Percentiles rank a stretch among this genome's conserved stretches.
phyloP scores from a whole-genome alignment of 2,113 vertebrate genomes.

The Isurus oxyrinchus region DNA sequence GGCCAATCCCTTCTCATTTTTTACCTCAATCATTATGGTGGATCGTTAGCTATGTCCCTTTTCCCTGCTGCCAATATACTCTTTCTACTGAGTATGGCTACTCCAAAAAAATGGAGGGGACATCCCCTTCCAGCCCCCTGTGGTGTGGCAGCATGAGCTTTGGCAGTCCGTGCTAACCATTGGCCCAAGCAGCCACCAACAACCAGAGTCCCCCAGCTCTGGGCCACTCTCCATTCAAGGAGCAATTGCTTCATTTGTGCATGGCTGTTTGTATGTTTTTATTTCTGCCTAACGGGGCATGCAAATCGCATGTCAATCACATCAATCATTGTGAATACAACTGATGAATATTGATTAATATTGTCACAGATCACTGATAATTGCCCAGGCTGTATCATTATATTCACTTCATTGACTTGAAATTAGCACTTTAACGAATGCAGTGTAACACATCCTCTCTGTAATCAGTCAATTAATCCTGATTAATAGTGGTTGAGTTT shows the following conservation, averaged over 20 bases:
- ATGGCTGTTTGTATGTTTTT: not conserved
- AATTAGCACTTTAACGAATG: conserved; percentile 19
- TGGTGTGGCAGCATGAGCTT: not conserved
- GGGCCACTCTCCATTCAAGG: not conserved
- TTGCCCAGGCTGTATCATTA: not conserved
- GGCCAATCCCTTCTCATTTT: too few relatives aligned
- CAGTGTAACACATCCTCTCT: conserved; percentile 15
- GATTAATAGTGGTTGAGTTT: not conserved
- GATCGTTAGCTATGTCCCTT: too few relatives aligned
- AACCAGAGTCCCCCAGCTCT: not conserved
- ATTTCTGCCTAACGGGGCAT: not conserved
- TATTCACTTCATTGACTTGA: conserved; percentile 20
- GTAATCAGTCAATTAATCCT: conserved; percentile 19
- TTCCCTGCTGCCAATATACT: too few relatives aligned
- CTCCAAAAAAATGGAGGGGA: not conserved
- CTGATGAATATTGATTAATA: not conserved
- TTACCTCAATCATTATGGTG: too few relatives aligned
- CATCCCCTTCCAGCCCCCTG: not conserved
- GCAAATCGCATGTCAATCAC: conserved; percentile 11
- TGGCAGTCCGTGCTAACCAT: too few relatives aligned
- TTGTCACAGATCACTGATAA: conserved; percentile 12
- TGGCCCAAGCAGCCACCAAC: not conserved
- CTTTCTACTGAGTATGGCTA: too few relatives aligned
- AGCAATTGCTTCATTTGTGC: not conserved
- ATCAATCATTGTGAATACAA: not conserved